Evolutionary conservation across 2,888 invertebrate genomes (phyloP).

Genomic region (Linnaemya vulpina): DNA sequence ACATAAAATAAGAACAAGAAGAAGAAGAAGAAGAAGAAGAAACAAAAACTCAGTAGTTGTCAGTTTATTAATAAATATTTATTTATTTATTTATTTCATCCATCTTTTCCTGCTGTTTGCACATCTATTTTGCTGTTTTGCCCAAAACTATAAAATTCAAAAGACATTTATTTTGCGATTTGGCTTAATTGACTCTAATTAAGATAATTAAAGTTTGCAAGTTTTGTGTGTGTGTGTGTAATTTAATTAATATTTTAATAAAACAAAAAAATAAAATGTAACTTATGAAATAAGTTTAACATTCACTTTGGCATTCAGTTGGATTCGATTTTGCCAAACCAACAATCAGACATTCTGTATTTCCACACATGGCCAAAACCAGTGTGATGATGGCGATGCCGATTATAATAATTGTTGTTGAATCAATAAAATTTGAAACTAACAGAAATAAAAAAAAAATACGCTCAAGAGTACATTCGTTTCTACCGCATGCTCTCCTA

Average conservation of each 20-base stretch:
- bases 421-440: slow-evolving; percentile 60
- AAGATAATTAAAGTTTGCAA: slow-evolving; percentile 20
- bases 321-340: neutral
- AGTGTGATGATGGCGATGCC: slow-evolving; percentile 54
- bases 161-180: slow-evolving; percentile 21
- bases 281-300: slow-evolving; percentile 14
- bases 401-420: slow-evolving; percentile 49
- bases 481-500: slow-evolving; percentile 55
- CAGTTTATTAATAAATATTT: slow-evolving; percentile 30
- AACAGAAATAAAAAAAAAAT: slow-evolving; percentile 34
- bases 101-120: neutral
- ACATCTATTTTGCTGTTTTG: slow-evolving; percentile 1
- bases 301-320: slow-evolving; percentile 44
- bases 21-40: neutral
- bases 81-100: neutral
- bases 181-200: slow-evolving; percentile 63
- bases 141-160: neutral
- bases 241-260: slow-evolving; percentile 8
- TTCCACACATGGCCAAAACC: slow-evolving; percentile 46
- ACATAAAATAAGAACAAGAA: slow-evolving; percentile 14
- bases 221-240: neutral
- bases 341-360: slow-evolving; percentile 14
- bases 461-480: slow-evolving; percentile 6
- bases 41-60: neutral
- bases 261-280: neutral